These are phyloP conservation scores for Cromileptes altivelis DNA, from an alignment of 2,113 vertebrate genomes.

Conservation along the genomic window DNA sequence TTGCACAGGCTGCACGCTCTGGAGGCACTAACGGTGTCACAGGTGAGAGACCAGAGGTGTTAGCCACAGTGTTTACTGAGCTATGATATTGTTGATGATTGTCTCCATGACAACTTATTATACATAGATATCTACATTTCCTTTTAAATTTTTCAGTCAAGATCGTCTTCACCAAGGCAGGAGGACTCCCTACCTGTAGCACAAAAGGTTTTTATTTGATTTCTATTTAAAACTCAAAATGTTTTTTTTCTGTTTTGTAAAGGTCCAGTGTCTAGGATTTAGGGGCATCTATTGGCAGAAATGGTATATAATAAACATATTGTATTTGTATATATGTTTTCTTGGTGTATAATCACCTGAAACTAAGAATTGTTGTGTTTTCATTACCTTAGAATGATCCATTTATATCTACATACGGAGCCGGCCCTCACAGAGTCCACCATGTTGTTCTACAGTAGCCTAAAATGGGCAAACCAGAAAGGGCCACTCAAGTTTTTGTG, in stretches of 20 bases:
- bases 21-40: constrained; percentile 86
- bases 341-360: too few relatives aligned
- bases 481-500: too few relatives aligned
- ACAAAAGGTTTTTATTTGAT: constrained; percentile 53
- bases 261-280: too few relatives aligned
- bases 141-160: constrained; percentile 58
- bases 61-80: background rate
- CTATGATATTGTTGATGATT: background rate
- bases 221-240: background rate
- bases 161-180: constrained; percentile 52
- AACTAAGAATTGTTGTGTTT: too few relatives aligned
- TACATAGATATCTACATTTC: background rate
- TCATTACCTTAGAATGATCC: too few relatives aligned
- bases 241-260: background rate
- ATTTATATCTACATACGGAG: too few relatives aligned
- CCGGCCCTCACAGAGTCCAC: too few relatives aligned
- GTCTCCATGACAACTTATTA: background rate
- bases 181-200: constrained; percentile 23
- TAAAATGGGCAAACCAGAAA: too few relatives aligned
- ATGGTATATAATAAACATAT: too few relatives aligned
- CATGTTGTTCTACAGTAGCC: too few relatives aligned
- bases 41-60: constrained; percentile 78
- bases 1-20: constrained; percentile 90
- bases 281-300: too few relatives aligned
- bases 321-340: too few relatives aligned